Evolutionary conservation across 2,888 invertebrate genomes (phyloP), one percentile per base, ranked within the genome.

Genomic region (Apamea monoglypha): DNA sequence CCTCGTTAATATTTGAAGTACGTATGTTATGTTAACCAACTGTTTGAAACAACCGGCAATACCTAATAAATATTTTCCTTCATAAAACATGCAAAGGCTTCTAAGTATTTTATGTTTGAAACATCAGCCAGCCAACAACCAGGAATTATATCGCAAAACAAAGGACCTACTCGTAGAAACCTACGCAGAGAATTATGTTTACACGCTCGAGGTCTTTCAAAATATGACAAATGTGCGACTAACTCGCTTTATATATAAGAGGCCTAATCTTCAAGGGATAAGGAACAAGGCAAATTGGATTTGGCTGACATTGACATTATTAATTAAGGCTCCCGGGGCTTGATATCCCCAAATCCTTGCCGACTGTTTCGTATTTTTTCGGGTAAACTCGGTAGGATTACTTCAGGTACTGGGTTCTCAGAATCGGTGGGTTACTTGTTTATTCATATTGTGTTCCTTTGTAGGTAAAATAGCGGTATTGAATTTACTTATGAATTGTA

Each of bases 241-340:
- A 82, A 73, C 63, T 82, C 68, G 75, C 77, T 80, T 82, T 84
- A 77, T 72, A 77, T 72, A 50, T 80, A 85, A 74, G 63, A 75
- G 44, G 29, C 56, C 80, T 87, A 76, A 82, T 88, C 85, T 80
- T 85, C 71, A 75, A 78, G 67, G 78, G 83, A 87, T 87, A 87
- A 85, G 68, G 74, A 85, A 87, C 86, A 88, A 76, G 66, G 80
- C 85, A 87, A 88, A 87, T 87, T 88, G 86, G 82, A 88, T 85
- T 85, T 70, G 61, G 69, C 78, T 87, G 88, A 87, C 87, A 88
- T 87, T 87, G 88, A 87, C 86, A 85, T 80, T 88, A 88, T 87
- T 85, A 87, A 87, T 87, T 87, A 88, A 87, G 88, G 76, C 74
- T 74, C 80, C 71, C 40, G 80, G 56, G 67, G 66, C 53, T 40